These are phyloP conservation scores for Lasioglossum calceatum DNA, from an alignment of 2,888 invertebrate genomes.

Conservation along the genomic window DNA sequence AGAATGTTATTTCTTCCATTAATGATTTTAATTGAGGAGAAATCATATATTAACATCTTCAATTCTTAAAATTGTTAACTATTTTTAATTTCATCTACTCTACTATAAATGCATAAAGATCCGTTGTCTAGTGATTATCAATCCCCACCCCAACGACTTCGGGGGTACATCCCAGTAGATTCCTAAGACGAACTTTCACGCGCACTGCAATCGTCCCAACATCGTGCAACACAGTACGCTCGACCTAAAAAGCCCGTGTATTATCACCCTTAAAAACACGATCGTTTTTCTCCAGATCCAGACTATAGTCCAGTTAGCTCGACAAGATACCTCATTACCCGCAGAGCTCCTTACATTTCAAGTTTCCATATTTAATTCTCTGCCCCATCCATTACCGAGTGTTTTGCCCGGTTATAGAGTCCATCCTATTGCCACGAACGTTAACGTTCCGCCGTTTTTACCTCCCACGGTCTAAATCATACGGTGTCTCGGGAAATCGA, in stretches of 20 bases:
- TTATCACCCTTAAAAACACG: neutral
- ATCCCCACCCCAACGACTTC: neutral
- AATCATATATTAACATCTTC: no score
- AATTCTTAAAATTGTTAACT: no score
- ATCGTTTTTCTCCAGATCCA: neutral
- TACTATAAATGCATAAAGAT: no score
- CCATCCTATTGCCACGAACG: neutral
- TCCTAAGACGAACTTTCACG: neutral
- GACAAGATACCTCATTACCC: neutral
- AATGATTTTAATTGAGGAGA: no score
- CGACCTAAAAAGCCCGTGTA: neutral
- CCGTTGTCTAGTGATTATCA: no score
- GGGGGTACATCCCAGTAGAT: neutral
- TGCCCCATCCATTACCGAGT: neutral
- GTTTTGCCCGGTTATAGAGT: neutral
- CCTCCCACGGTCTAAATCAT: slow-evolving; percentile 44
- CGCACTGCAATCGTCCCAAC: neutral
- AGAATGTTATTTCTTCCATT: no score
- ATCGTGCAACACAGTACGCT: neutral
- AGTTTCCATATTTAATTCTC: neutral
- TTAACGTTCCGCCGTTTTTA: slow-evolving; percentile 9
- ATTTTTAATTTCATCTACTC: no score
- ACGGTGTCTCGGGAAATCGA: slow-evolving; percentile 32
- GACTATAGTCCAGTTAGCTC: neutral
- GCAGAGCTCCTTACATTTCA: neutral